A percentile compares a stretch with the other conserved stretches of the same genome.
These are phyloP conservation scores for Alouatta palliata DNA, from an alignment of 2,113 vertebrate genomes.

Conservation along the genomic window DNA sequence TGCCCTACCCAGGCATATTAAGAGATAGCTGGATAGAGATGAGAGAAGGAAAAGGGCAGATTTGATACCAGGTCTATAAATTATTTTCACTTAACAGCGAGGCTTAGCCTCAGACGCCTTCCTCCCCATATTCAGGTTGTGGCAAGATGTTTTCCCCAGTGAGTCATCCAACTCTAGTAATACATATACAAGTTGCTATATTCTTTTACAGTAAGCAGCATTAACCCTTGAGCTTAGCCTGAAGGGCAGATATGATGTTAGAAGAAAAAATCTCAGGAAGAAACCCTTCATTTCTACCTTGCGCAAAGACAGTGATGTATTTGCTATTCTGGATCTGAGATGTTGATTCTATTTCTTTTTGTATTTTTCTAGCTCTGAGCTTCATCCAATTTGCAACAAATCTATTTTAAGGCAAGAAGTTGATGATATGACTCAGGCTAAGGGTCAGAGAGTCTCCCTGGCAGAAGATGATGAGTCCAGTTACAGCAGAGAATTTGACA, in stretches of 20 bases:
- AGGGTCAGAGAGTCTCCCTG: conserved; percentile 58
- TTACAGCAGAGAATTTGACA: conserved; percentile 68
- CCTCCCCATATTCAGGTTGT: conserved; percentile 74
- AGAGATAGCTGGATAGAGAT: not conserved
- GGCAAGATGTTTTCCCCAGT: conserved; percentile 67
- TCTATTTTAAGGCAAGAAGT: conserved; percentile 77
- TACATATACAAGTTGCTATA: conserved; percentile 22
- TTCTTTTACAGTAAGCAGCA: conserved; percentile 73
- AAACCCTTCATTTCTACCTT: not conserved
- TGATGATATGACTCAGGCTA: conserved; percentile 52
- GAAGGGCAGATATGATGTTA: conserved; percentile 57
- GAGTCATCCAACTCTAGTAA: conserved; percentile 44
- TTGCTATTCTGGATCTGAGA: not conserved
- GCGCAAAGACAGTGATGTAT: not conserved
- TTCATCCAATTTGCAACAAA: conserved; percentile 85
- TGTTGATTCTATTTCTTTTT: conserved; percentile 64
- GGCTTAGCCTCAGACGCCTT: conserved; percentile 66
- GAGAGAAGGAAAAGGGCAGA: not conserved
- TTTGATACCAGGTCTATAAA: conserved; percentile 53
- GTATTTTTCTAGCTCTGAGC: conserved; percentile 84
- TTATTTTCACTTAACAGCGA: conserved; percentile 71
- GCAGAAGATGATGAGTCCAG: conserved; percentile 73
- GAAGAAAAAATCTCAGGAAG: not conserved
- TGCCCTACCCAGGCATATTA: not conserved
- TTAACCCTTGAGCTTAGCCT: conserved; percentile 60